Evolutionary conservation across 2,797 vertebrate genomes (phyloP).

Genomic region (Rhinophrynus dorsalis): DNA sequence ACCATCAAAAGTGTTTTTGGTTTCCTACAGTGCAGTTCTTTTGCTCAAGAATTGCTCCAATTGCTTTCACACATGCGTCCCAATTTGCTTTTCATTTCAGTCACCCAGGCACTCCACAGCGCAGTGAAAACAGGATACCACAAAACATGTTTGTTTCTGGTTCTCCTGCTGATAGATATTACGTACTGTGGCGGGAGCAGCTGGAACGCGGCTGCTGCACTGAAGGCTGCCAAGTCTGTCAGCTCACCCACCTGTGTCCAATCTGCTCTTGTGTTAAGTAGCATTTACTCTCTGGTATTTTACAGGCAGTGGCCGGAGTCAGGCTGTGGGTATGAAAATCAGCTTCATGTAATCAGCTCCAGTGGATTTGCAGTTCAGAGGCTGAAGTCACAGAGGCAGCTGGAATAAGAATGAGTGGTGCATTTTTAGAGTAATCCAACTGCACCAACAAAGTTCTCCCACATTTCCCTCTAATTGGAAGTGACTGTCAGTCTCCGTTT

Average conservation of each 20-base stretch:
- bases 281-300: background rate
- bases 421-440: no score
- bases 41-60: no score
- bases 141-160: conserved; percentile 33
- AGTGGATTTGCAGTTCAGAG: background rate
- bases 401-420: no score
- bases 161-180: background rate
- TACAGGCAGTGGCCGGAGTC: background rate
- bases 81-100: conserved; percentile 35
- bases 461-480: no score
- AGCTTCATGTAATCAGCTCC: background rate
- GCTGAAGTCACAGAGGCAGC: no score
- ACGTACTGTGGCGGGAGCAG: conserved; percentile 3
- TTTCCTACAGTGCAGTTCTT: no score
- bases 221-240: conserved; percentile 25
- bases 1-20: no score
- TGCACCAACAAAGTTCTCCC: no score
- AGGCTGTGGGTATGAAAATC: background rate
- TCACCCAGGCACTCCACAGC: background rate
- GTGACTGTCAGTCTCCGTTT: no score
- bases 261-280: conserved; percentile 4
- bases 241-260: conserved; percentile 24
- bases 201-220: conserved; percentile 12
- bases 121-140: conserved; percentile 19
- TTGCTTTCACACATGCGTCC: no score